These are phyloP conservation scores for Drosophila ambigua DNA, from an alignment of 1,140 invertebrate genomes.

Conservation along the genomic window DNA sequence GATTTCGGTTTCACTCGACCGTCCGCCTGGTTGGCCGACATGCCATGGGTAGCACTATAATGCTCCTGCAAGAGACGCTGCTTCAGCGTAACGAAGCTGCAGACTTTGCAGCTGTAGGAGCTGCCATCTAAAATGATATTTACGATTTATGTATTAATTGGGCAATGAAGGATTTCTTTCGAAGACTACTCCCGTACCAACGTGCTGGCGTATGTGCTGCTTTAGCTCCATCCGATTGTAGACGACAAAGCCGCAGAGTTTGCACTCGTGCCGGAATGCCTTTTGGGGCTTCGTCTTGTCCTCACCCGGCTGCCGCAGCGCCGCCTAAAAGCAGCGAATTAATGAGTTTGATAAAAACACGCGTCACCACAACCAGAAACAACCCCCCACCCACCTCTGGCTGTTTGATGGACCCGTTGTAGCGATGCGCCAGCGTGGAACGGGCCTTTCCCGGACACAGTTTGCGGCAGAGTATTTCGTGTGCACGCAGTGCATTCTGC, in stretches of 20 bases:
- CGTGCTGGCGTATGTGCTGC: conserved; percentile 68
- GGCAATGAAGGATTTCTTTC: background rate
- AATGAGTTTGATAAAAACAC: conserved; percentile 4
- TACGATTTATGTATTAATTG: background rate
- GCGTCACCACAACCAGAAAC: background rate
- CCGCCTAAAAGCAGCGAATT: conserved; percentile 7
- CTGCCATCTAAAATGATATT: conserved; percentile 44
- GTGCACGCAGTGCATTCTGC: conserved; percentile 64
- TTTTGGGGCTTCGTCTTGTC: conserved; percentile 12
- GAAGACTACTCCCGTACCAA: conserved; percentile 46
- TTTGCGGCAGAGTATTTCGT: conserved; percentile 69
- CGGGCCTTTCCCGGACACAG: conserved; percentile 35
- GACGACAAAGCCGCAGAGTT: conserved; percentile 56
- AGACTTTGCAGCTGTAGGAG: conserved; percentile 60
- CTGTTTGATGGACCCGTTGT: conserved; percentile 35
- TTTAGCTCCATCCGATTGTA: conserved; percentile 66
- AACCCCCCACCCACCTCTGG: conserved; percentile 29
- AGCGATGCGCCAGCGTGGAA: conserved; percentile 2
- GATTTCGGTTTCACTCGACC: conserved; percentile 48
- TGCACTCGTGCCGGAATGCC: conserved; percentile 55
- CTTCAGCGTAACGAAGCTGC: conserved; percentile 60
- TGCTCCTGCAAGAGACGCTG: conserved; percentile 56
- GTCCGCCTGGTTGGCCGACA: conserved; percentile 45
- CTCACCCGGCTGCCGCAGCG: background rate
- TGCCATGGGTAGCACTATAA: conserved; percentile 42